Percentiles rank a stretch among this genome's conserved stretches.
phyloP scores from a whole-genome alignment of 2,888 invertebrate species.

The Leptopilina myrica region DNA sequence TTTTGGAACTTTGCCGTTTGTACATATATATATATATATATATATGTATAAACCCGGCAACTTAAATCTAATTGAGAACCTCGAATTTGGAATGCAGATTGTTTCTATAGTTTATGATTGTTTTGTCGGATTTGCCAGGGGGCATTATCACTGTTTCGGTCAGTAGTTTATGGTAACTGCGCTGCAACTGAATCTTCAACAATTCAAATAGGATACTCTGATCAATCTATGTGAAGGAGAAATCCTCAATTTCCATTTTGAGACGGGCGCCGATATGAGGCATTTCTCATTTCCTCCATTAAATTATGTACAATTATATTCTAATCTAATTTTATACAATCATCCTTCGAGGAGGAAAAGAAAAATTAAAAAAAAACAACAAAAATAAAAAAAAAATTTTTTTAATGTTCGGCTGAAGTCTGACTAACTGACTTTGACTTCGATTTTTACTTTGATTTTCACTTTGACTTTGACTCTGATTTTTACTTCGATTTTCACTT shows the following conservation, averaged over 20 bases:
- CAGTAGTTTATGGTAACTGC: conserved; percentile 31
- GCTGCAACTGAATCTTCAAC: conserved; percentile 18
- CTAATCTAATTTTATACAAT: too few relatives aligned
- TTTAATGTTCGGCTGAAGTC: too few relatives aligned
- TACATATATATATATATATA: too few relatives aligned
- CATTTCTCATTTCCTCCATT: not conserved
- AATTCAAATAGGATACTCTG: conserved; percentile 8
- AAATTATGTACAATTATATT: not conserved
- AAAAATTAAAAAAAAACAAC: too few relatives aligned
- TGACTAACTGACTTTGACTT: too few relatives aligned
- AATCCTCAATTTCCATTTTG: conserved; percentile 32
- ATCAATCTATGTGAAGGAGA: conserved; percentile 24
- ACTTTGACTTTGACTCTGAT: too few relatives aligned
- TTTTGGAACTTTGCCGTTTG: not conserved
- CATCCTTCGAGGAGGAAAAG: too few relatives aligned
- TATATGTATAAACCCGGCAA: not conserved
- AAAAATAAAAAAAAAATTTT: too few relatives aligned
- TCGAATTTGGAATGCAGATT: conserved; percentile 33
- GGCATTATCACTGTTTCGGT: conserved; percentile 31
- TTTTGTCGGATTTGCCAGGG: conserved; percentile 19
- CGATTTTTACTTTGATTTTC: too few relatives aligned
- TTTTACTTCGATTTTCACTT: too few relatives aligned
- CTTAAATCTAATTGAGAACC: conserved; percentile 22
- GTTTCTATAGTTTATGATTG: conserved; percentile 32
- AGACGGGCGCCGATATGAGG: not conserved